Conservation (phyloP, 2,113 vertebrate species). For the Gymnobelideus leadbeateri region DNA sequence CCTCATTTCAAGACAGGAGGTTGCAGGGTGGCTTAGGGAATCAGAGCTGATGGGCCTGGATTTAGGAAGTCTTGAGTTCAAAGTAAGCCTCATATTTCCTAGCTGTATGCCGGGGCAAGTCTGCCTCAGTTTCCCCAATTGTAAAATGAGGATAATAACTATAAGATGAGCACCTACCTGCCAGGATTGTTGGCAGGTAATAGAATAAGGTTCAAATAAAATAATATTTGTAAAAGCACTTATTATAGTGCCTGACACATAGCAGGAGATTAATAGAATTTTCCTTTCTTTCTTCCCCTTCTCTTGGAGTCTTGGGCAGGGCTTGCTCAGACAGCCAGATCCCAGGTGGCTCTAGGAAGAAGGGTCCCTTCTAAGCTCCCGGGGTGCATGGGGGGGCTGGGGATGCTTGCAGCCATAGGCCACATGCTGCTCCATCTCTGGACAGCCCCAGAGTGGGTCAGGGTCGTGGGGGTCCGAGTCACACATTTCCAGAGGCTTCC, state of each 20-base stretch:
- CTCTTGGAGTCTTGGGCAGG: background rate
- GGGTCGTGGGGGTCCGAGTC: too few relatives aligned
- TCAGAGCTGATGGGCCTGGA: background rate
- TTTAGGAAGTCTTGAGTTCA: background rate
- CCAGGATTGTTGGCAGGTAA: too few relatives aligned
- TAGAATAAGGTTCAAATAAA: background rate
- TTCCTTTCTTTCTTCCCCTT: too few relatives aligned
- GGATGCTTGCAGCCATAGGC: too few relatives aligned
- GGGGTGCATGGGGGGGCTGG: background rate
- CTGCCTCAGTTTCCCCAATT: background rate
- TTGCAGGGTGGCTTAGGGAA: background rate
- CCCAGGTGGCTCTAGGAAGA: background rate
- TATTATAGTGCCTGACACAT: background rate
- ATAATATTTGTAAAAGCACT: background rate
- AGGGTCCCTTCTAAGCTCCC: background rate
- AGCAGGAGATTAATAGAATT: too few relatives aligned
- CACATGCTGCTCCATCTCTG: background rate
- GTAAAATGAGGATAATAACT: background rate
- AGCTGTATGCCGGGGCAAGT: too few relatives aligned
- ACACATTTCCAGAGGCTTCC: background rate
- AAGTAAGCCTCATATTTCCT: background rate
- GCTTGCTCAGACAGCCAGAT: background rate
- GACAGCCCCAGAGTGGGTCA: background rate
- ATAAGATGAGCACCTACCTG: background rate
- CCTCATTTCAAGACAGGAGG: background rate